phyloP scores from a whole-genome alignment of 1,140 invertebrate genomes.

The Diachasmimorpha longicaudata region DNA sequence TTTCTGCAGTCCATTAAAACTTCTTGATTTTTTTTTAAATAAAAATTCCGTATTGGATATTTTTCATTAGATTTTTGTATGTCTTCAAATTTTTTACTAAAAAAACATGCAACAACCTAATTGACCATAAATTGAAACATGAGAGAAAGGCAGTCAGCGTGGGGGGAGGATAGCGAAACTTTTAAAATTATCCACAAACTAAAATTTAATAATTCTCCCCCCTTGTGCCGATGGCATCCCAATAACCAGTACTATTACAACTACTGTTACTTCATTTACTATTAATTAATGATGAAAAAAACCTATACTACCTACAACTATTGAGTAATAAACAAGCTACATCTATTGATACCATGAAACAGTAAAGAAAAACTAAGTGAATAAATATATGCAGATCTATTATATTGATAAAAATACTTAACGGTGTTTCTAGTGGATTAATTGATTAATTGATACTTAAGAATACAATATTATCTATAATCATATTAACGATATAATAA shows the following conservation, averaged over 20 bases:
- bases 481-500: constrained; percentile 43
- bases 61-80: no score
- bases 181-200: background rate
- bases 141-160: background rate
- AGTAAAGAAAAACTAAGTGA: constrained; percentile 26
- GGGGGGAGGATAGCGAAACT: background rate
- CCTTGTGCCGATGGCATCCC: background rate
- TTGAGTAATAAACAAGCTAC: constrained; percentile 32
- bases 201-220: background rate
- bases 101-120: no score
- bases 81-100: no score
- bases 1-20: no score
- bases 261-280: constrained; percentile 4
- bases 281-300: background rate
- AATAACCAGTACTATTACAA: background rate
- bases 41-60: no score
- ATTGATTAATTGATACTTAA: constrained; percentile 60
- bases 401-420: constrained; percentile 52
- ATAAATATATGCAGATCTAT: constrained; percentile 28
- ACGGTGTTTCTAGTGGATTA: constrained; percentile 56
- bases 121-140: background rate
- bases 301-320: constrained; percentile 22
- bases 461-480: constrained; percentile 34
- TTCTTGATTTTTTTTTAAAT: no score
- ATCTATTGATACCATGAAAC: constrained; percentile 40